Conservation (phyloP, 2,888 invertebrate species). For the Pterostichus niger region DNA sequence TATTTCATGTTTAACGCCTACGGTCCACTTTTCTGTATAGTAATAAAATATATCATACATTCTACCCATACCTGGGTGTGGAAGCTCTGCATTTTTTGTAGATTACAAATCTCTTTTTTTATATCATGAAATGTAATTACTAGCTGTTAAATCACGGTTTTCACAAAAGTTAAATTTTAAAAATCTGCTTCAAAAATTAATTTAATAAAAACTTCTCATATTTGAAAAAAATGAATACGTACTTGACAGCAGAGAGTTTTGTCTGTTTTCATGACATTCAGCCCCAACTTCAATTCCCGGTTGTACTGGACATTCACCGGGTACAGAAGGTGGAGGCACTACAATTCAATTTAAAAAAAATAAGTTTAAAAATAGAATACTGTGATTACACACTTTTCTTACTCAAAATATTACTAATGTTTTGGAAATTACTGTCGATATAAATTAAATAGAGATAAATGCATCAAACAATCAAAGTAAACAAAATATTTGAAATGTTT, state of each 20-base stretch:
- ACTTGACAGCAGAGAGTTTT: conserved; percentile 74
- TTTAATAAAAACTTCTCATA: background rate
- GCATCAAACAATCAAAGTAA: conserved; percentile 52
- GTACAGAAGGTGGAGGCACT: conserved; percentile 71
- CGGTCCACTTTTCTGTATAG: too few species aligned
- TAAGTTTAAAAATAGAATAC: conserved; percentile 3
- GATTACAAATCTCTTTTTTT: too few species aligned
- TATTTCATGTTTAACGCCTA: too few species aligned
- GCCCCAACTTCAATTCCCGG: conserved; percentile 83
- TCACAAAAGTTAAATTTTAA: too few species aligned
- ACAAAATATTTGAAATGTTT: background rate
- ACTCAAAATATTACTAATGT: background rate
- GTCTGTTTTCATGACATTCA: conserved; percentile 80
- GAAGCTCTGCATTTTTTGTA: too few species aligned
- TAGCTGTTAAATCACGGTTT: too few species aligned
- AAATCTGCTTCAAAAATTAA: too few species aligned
- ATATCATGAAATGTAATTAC: background rate
- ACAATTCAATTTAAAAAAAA: conserved; percentile 22
- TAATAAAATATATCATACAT: too few species aligned
- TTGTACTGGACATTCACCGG: conserved; percentile 76
- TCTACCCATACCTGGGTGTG: too few species aligned
- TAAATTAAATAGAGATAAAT: conserved; percentile 28
- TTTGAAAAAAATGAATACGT: conserved; percentile 63
- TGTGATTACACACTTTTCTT: background rate
- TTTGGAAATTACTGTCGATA: conserved; percentile 14